A percentile compares a stretch with the other conserved stretches of the same genome.
Evolutionary conservation across 2,113 vertebrate genomes (phyloP).

Genomic region (Muntiacus muntjak): DNA sequence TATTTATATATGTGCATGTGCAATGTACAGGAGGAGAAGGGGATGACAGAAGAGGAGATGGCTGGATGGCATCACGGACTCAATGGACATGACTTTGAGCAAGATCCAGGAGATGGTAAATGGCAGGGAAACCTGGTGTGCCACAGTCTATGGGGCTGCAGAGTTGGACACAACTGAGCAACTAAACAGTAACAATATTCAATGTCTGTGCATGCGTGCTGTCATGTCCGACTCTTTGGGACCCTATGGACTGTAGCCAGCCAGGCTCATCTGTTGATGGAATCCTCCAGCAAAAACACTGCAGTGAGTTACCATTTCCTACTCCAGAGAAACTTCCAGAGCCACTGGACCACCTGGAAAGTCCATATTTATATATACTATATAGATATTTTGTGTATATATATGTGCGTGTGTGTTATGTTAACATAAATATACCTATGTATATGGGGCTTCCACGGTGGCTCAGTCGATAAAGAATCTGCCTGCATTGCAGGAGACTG

Average conservation of each 20-base stretch:
- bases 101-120: background rate
- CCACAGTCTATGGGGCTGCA: background rate
- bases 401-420: fast-evolving
- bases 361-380: background rate
- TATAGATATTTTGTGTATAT: background rate
- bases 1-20: background rate
- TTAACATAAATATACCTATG: background rate
- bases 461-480: background rate
- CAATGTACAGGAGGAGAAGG: background rate
- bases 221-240: background rate
- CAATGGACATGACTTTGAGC: background rate
- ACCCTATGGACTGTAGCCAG: background rate
- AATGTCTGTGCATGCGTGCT: background rate
- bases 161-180: background rate
- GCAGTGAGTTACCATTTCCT: background rate
- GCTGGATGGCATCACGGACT: background rate
- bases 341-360: background rate
- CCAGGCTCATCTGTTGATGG: background rate
- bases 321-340: background rate
- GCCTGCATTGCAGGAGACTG: background rate
- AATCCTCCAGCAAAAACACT: background rate
- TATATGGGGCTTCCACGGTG: background rate
- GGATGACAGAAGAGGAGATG: background rate
- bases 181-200: background rate
- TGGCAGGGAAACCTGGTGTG: background rate